Conservation (phyloP, 1,140 invertebrate genomes). For the Globodera rostochiensis region DNA sequence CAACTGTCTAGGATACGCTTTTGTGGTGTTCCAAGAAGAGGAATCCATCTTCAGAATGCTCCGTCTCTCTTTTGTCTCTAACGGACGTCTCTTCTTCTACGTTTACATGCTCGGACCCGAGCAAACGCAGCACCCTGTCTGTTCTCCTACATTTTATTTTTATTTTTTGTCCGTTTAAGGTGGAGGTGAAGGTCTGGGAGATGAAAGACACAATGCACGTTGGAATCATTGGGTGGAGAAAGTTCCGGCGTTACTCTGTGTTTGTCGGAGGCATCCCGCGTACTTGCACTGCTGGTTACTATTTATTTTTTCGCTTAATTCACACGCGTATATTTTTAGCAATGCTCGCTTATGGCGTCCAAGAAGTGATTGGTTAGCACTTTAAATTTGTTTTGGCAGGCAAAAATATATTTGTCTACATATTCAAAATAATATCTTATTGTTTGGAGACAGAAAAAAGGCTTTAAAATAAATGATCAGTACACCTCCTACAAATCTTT, state of each 20-base stretch:
- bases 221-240: conserved; percentile 29
- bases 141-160: neutral
- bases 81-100: conserved; percentile 26
- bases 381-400: neutral
- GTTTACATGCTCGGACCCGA: conserved; percentile 4
- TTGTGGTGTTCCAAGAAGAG: conserved; percentile 37
- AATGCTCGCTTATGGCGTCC: conserved; percentile 15
- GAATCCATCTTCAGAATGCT: conserved; percentile 32
- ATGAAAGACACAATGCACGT: conserved; percentile 26
- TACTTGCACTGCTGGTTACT: conserved; percentile 36
- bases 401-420: no score
- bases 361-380: conserved; percentile 18
- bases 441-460: no score
- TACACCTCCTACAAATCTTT: no score
- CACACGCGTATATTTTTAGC: neutral
- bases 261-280: conserved; percentile 40
- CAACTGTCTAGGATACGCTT: conserved; percentile 30
- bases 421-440: no score
- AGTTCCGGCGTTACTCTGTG: conserved; percentile 29
- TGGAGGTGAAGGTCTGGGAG: conserved; percentile 39
- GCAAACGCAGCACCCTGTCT: neutral
- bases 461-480: no score
- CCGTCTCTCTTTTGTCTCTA: conserved; percentile 17
- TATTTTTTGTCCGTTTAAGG: conserved; percentile 20
- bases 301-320: neutral